A percentile compares a stretch with the other conserved stretches of the same genome.
phyloP scores from a whole-genome alignment of 2,113 vertebrate genomes.

The Zapornia atra region DNA sequence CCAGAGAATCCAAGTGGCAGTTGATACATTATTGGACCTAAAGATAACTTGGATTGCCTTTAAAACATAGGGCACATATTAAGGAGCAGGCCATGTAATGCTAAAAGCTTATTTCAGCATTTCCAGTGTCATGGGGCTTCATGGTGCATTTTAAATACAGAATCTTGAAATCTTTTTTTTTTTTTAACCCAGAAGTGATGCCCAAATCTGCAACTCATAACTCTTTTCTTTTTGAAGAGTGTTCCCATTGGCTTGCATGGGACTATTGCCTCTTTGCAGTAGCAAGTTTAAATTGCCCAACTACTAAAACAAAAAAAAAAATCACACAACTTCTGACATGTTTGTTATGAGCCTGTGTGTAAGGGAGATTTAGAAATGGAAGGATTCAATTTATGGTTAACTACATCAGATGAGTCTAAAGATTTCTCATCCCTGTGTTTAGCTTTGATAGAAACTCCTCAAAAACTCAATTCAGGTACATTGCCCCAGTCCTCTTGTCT shows the following conservation, averaged over 20 bases:
- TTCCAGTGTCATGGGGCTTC: not conserved
- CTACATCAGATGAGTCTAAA: not conserved
- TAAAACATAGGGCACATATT: not conserved
- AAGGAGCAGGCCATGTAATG: not conserved
- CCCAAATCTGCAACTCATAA: not conserved
- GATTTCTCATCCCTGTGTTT: not conserved
- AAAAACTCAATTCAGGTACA: not conserved
- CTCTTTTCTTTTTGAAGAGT: not conserved
- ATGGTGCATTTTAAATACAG: not conserved
- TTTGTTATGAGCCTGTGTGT: not conserved
- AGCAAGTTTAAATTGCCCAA: not conserved
- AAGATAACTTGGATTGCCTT: not conserved
- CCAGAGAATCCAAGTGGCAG: not conserved
- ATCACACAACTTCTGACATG: not conserved
- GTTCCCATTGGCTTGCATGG: not conserved
- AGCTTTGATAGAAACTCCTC: not conserved
- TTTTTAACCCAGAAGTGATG: not conserved
- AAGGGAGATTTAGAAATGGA: not conserved
- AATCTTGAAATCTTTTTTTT: not conserved
- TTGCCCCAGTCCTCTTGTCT: not conserved
- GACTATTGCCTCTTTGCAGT: not conserved
- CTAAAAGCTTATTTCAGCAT: not conserved
- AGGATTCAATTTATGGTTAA: not conserved
- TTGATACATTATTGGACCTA: fast-evolving
- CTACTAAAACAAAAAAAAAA: not conserved